Evolutionary conservation across 2,797 vertebrate species (phyloP), one percentile per base, ranked within the genome.

Genomic region (Bradypus variegatus): DNA sequence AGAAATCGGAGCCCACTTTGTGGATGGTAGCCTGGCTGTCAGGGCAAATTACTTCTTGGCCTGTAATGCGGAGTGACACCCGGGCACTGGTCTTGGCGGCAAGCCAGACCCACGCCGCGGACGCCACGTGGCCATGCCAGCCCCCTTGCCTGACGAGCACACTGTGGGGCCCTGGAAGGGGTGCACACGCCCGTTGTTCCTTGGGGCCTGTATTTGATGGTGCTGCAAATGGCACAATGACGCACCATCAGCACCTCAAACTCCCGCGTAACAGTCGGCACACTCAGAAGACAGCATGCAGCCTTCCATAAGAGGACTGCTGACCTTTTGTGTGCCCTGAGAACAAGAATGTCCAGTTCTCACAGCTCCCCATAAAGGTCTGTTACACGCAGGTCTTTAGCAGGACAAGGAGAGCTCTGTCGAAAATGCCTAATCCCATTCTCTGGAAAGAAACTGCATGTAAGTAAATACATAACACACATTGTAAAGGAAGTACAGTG

Each of bases 1-100:
- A 94, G 96, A 91, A 93, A 89, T 95, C 88, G 96, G 96, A 96
- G 78, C 94, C 76, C 16, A 50, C 83, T 85, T 62, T 88, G 65
- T 83, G 45, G 48, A 88, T 11, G 18, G 91, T 41, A 41, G 87
- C 21, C 77, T 38, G 55, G 76, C 86, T 92, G 86, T 92, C 95
- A 23, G 92, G 55, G 50, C 7, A 15, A 55, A 55, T 88, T 83
- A 86, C 60, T 16, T 38, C 88, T 3, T 16, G 7, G 89, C 64
- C 75, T 60, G 11, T 94, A 86, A 94, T 93, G 8, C n/a, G 5
- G 91, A 94, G 86, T 86, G 95, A 94, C 88, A 83, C 27, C 6
- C 23, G 55, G 62, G 91, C 85, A 55, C 88, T 93, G 95, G 92
- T 79, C 91, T 14, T 87, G 13, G 89, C 81, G 18, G 77, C 94